A percentile compares a stretch with the other conserved stretches of the same genome.
These are phyloP conservation scores for Smutsia gigantea DNA, from an alignment of 2,797 vertebrate genomes.

Conservation along the genomic window DNA sequence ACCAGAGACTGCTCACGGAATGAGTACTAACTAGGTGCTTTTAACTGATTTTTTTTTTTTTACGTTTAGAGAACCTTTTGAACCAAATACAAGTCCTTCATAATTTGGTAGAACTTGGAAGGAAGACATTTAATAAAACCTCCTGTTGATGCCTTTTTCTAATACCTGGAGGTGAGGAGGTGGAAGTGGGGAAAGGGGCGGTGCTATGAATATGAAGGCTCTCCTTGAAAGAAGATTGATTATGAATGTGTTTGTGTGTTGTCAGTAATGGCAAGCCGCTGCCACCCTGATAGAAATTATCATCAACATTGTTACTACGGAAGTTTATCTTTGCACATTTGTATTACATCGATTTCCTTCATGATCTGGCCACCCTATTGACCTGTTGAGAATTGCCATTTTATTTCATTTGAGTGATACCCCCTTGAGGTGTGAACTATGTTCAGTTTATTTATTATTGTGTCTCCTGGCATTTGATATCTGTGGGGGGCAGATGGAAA, in stretches of 20 bases:
- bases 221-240: background rate
- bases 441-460: background rate
- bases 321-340: background rate
- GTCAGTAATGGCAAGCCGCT: background rate
- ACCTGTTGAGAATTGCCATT: background rate
- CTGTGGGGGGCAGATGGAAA: background rate
- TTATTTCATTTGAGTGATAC: background rate
- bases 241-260: background rate
- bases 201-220: background rate
- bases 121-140: background rate
- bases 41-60: background rate
- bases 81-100: background rate
- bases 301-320: background rate
- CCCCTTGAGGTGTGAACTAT: background rate
- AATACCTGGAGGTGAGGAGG: background rate
- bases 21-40: background rate
- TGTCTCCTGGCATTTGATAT: background rate
- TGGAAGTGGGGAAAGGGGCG: accelerated
- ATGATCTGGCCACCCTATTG: background rate
- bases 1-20: background rate
- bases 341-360: background rate
- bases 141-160: background rate
- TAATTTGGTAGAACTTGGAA: background rate
- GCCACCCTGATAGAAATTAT: background rate
- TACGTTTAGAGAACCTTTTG: background rate